Conservation (phyloP, 2,888 invertebrate genomes). For the Parochlus steinenii region DNA sequence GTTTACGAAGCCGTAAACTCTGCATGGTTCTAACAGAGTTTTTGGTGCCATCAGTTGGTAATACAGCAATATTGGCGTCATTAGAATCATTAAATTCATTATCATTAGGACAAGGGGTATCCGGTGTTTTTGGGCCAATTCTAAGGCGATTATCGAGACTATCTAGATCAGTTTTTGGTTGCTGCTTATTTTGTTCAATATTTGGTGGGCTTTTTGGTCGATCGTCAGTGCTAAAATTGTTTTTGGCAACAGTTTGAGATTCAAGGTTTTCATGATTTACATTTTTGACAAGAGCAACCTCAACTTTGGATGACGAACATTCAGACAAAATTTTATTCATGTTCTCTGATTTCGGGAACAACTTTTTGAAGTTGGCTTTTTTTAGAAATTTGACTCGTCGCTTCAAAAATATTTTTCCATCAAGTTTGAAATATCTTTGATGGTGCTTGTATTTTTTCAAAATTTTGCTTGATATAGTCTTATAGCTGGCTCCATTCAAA, state of each 20-base stretch:
- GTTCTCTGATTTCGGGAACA: background rate
- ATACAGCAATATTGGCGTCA: constrained; percentile 3
- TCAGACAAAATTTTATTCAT: background rate
- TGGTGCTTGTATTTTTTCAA: no score
- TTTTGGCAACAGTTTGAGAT: background rate
- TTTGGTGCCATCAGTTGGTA: constrained; percentile 1
- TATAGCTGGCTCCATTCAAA: constrained; percentile 6
- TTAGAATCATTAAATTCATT: constrained; percentile 3
- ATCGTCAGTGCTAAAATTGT: background rate
- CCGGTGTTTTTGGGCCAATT: no score
- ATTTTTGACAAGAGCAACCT: no score
- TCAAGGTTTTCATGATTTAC: background rate
- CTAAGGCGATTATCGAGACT: no score
- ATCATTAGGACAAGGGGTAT: no score
- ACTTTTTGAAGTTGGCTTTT: background rate
- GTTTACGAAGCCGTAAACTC: constrained; percentile 7
- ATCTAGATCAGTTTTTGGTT: no score
- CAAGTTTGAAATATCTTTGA: no score
- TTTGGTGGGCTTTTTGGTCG: background rate
- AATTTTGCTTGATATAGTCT: no score
- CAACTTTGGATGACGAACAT: no score
- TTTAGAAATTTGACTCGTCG: no score
- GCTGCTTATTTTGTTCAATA: no score
- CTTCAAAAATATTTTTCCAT: no score
- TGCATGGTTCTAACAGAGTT: constrained; percentile 1